Percentiles rank a stretch among this genome's conserved stretches.
phyloP scores from a whole-genome alignment of 2,113 vertebrate genomes.

The Forbesichthys agassizii region DNA sequence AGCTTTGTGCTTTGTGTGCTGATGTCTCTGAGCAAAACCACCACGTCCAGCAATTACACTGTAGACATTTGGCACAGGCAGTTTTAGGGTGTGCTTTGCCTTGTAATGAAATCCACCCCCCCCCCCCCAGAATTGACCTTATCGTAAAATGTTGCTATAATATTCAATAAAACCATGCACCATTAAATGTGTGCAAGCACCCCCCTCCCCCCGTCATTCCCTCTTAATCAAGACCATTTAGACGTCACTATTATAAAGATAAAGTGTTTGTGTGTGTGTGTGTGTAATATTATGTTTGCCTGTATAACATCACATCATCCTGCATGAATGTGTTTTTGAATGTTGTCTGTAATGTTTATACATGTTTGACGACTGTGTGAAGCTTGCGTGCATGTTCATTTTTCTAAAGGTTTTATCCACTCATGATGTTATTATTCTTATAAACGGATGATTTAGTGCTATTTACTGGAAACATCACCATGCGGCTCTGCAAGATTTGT shows the following conservation, averaged over 20 bases:
- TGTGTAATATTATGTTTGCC: not conserved
- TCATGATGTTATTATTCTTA: too few species aligned
- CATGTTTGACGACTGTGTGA: not conserved
- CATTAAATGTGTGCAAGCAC: conserved; percentile 40
- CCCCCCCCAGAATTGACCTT: conserved; percentile 22
- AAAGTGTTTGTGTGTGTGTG: not conserved
- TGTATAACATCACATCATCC: not conserved
- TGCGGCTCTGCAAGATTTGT: too few species aligned
- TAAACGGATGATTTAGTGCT: too few species aligned
- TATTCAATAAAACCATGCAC: conserved; percentile 24
- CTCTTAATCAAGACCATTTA: conserved; percentile 39
- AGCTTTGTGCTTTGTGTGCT: not conserved
- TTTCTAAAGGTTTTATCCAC: too few species aligned
- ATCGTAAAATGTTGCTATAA: conserved; percentile 35
- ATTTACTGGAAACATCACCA: too few species aligned
- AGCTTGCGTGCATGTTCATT: not conserved
- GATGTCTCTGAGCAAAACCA: not conserved
- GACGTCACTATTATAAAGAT: conserved; percentile 29
- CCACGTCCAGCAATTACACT: not conserved
- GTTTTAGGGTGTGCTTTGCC: conserved; percentile 9
- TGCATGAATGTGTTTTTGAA: not conserved
- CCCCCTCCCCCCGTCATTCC: conserved; percentile 24
- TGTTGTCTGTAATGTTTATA: not conserved
- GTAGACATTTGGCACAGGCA: not conserved
- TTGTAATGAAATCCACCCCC: conserved; percentile 25